Conservation (phyloP, 2,888 invertebrate species). For the Pocota personata region DNA sequence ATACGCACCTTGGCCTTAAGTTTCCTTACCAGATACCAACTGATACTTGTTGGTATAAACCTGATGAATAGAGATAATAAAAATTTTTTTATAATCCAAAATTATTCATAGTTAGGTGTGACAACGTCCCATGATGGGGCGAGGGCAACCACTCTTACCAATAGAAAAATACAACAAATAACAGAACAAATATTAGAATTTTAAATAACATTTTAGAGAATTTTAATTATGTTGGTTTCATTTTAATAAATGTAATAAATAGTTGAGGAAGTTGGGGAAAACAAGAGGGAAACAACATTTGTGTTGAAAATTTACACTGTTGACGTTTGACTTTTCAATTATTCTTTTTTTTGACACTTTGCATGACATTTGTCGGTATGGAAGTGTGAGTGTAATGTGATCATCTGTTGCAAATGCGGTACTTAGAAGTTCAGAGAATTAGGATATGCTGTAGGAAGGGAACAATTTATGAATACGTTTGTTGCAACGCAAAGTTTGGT, state of each 20-base stretch:
- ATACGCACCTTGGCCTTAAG: conserved; percentile 91
- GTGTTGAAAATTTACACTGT: conserved; percentile 42
- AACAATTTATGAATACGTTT: background rate
- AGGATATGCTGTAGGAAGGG: background rate
- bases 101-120: conserved; percentile 36
- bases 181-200: conserved; percentile 76
- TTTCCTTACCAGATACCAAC: conserved; percentile 91
- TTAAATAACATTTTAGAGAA: conserved; percentile 78
- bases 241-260: conserved; percentile 5
- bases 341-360: background rate
- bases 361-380: background rate
- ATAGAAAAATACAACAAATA: conserved; percentile 78
- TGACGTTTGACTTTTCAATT: conserved; percentile 34
- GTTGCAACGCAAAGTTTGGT: too few species aligned
- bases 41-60: conserved; percentile 89
- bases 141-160: conserved; percentile 77
- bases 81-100: background rate
- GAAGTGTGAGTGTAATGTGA: background rate
- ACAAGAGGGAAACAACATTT: conserved; percentile 40
- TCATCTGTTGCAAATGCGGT: conserved; percentile 1
- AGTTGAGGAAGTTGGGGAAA: conserved; percentile 23
- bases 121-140: background rate
- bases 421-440: background rate
- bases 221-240: conserved; percentile 8
- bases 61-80: conserved; percentile 82